Evolutionary conservation across 2,888 invertebrate species (phyloP).

Genomic region (Spatulosminthurus flaviceps): DNA sequence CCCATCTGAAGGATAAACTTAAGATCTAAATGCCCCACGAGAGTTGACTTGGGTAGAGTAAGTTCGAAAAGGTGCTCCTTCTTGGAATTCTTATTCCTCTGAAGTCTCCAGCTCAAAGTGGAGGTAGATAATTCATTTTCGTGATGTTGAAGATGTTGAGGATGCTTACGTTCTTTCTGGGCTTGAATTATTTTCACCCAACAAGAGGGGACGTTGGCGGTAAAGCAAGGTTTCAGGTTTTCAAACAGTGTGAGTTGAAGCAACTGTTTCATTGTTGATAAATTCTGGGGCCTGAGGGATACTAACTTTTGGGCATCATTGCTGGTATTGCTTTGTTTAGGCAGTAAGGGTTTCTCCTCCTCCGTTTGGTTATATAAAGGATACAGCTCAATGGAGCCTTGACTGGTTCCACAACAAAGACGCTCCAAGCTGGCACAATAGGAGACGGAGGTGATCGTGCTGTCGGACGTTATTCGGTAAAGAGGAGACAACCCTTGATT

Average conservation of each 20-base stretch:
- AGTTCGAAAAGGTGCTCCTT: constrained; percentile 92
- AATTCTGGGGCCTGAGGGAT: constrained; percentile 51
- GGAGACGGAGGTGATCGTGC: constrained; percentile 74
- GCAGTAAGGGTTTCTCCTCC: neutral
- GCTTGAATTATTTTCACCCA: constrained; percentile 94
- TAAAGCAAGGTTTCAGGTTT: constrained; percentile 75
- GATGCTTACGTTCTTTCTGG: constrained; percentile 86
- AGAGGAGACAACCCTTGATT: constrained; percentile 44
- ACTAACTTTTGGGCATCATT: constrained; percentile 46
- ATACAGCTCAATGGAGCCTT: constrained; percentile 84
- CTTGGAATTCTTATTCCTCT: constrained; percentile 75
- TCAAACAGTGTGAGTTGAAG: constrained; percentile 82
- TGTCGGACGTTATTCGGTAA: neutral
- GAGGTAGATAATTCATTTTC: constrained; percentile 58
- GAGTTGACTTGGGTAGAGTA: constrained; percentile 80
- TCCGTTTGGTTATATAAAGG: constrained; percentile 74
- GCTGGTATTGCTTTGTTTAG: neutral
- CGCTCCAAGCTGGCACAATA: constrained; percentile 90
- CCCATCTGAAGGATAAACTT: constrained; percentile 83
- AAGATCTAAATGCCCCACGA: constrained; percentile 89
- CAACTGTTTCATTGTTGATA: constrained; percentile 71
- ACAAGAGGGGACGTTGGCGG: constrained; percentile 86
- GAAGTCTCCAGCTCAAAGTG: constrained; percentile 79
- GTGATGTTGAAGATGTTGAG: constrained; percentile 77
- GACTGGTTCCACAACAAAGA: constrained; percentile 82